These are phyloP conservation scores for Passer montanus DNA, from an alignment of 2,113 vertebrate genomes.

Conservation along the genomic window DNA sequence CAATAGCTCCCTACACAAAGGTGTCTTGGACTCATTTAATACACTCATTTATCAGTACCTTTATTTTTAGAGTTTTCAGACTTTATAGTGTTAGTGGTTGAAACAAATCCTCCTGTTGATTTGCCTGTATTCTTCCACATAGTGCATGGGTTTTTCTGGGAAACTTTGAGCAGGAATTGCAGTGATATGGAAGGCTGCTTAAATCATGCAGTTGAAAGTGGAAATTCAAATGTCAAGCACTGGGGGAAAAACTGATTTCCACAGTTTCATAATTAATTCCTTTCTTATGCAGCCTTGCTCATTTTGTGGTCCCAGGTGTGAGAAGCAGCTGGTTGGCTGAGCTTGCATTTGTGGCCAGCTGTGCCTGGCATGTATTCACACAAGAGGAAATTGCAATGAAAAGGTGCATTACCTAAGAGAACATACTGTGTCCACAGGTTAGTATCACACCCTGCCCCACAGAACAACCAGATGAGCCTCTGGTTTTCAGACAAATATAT, in stretches of 20 bases:
- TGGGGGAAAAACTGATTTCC: not conserved
- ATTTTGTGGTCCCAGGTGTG: conserved; percentile 15
- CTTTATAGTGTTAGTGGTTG: not conserved
- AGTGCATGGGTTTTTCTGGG: not conserved
- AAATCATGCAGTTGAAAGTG: not conserved
- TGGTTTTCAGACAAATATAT: not conserved
- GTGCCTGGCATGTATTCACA: not conserved
- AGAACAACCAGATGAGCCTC: not conserved
- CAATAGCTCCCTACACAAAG: not conserved
- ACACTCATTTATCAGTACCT: not conserved
- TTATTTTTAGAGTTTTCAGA: not conserved
- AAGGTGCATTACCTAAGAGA: not conserved
- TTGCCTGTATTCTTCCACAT: not conserved
- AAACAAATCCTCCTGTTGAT: not conserved
- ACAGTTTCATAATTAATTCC: not conserved
- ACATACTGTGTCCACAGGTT: not conserved
- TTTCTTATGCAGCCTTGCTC: not conserved
- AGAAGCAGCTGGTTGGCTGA: conserved; percentile 4
- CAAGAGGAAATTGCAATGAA: not conserved
- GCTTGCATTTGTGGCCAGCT: not conserved
- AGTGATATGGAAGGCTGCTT: not conserved
- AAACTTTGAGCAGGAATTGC: not conserved
- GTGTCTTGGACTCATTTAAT: not conserved
- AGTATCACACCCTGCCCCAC: not conserved
- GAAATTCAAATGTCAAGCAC: not conserved